phyloP scores from a whole-genome alignment of 2,888 invertebrate species.

The Diadegma fenestrale region DNA sequence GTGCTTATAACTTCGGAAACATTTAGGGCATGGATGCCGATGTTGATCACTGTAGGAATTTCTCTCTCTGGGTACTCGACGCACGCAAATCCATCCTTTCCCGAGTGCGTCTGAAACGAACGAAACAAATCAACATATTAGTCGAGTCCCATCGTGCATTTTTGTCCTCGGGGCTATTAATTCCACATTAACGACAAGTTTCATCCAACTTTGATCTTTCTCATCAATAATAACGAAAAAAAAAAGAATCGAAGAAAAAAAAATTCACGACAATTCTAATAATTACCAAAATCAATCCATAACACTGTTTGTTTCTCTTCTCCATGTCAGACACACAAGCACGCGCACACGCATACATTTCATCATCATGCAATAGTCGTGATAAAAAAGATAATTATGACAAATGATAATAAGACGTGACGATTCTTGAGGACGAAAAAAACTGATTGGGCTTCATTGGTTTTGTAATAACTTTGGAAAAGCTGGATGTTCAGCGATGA shows the following conservation, averaged over 20 bases:
- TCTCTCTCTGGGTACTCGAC: slow-evolving; percentile 52
- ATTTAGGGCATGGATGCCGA: slow-evolving; percentile 86
- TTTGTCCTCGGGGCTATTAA: slow-evolving; percentile 22
- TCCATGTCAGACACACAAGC: slow-evolving; percentile 14
- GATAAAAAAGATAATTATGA: slow-evolving; percentile 3
- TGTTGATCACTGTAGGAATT: slow-evolving; percentile 50
- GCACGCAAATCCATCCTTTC: slow-evolving; percentile 60
- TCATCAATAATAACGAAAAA: neutral
- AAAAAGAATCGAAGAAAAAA: too few relatives aligned
- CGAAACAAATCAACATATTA: slow-evolving; percentile 60
- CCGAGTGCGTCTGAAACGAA: slow-evolving; percentile 59
- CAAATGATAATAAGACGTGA: neutral
- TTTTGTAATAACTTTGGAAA: neutral
- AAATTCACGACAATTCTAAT: slow-evolving; percentile 3
- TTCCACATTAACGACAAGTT: slow-evolving; percentile 13
- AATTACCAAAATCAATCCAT: slow-evolving; percentile 13
- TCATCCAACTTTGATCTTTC: neutral
- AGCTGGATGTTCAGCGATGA: neutral
- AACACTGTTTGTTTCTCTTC: neutral
- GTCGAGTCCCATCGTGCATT: slow-evolving; percentile 45
- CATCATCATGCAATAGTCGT: neutral
- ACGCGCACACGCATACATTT: slow-evolving; percentile 15
- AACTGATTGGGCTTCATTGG: neutral
- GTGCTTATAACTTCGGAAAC: slow-evolving; percentile 87
- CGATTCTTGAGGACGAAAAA: neutral